phyloP scores from a whole-genome alignment of 1,140 invertebrate genomes.

The Rhopalosiphum padi region DNA sequence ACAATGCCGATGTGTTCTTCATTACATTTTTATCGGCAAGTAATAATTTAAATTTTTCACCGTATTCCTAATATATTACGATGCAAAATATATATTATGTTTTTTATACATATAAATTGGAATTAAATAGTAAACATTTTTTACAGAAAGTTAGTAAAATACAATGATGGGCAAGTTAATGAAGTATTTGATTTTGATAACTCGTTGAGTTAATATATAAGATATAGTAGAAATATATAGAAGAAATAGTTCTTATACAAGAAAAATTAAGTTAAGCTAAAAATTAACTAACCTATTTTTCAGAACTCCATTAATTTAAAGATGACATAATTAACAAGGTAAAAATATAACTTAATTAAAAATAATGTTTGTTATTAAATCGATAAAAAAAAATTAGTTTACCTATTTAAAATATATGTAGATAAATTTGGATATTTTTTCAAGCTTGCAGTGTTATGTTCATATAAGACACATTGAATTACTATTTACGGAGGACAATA shows the following conservation, averaged over 20 bases:
- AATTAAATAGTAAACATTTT: neutral
- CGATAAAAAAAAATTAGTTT: no score
- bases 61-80: conserved; percentile 12
- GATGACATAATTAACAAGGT: neutral
- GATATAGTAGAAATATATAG: no score
- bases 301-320: no score
- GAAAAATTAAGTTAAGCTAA: neutral
- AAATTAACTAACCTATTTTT: neutral
- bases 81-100: neutral
- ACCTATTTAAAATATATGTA: no score
- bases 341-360: neutral
- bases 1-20: neutral
- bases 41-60: neutral
- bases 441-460: no score
- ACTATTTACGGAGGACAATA: no score
- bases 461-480: no score
- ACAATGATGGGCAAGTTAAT: neutral
- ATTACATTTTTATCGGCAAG: neutral
- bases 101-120: neutral
- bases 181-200: neutral
- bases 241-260: no score
- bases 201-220: neutral
- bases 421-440: no score
- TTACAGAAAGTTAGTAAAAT: neutral
- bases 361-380: neutral